These are phyloP conservation scores for Cotesia chilonis DNA, from an alignment of 1,140 invertebrate genomes.

Conservation along the genomic window DNA sequence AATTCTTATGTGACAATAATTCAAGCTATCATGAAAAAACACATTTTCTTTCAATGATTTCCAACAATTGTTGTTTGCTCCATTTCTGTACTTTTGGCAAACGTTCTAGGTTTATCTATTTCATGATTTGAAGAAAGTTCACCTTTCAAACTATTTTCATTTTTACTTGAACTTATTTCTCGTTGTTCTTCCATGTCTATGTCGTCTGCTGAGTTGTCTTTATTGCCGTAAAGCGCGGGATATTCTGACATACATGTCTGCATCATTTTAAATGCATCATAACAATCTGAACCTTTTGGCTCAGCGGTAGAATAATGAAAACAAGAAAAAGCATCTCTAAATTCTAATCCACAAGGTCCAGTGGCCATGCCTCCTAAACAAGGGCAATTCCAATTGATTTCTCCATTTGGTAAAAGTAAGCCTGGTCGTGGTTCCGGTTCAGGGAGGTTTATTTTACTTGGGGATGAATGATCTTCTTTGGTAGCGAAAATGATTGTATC, in stretches of 20 bases:
- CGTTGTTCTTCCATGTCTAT: conserved; percentile 41
- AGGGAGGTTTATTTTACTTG: conserved; percentile 77
- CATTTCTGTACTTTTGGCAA: no score
- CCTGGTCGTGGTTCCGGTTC: conserved; percentile 80
- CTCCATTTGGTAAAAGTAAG: conserved; percentile 84
- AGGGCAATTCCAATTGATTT: conserved; percentile 97
- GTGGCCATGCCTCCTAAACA: conserved; percentile 95
- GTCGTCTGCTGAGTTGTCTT: conserved; percentile 60
- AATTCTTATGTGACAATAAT: no score
- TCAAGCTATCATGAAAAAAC: no score
- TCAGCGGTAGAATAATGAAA: conserved; percentile 87
- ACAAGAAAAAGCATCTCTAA: conserved; percentile 93
- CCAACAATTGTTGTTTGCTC: no score
- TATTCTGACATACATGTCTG: conserved; percentile 91
- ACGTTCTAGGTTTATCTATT: no score
- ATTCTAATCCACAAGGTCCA: conserved; percentile 92
- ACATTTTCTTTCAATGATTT: no score
- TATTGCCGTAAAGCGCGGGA: conserved; percentile 84
- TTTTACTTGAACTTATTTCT: neutral
- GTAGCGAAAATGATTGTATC: conserved; percentile 86
- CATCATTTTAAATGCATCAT: conserved; percentile 89
- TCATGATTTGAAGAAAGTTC: no score
- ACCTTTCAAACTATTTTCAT: neutral
- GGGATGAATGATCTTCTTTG: conserved; percentile 79
- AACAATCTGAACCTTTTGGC: conserved; percentile 89